These are phyloP conservation scores for Holothuria glaberrima DNA, from an alignment of 35 echinoderm and acorn worm species.

Conservation along the genomic window DNA sequence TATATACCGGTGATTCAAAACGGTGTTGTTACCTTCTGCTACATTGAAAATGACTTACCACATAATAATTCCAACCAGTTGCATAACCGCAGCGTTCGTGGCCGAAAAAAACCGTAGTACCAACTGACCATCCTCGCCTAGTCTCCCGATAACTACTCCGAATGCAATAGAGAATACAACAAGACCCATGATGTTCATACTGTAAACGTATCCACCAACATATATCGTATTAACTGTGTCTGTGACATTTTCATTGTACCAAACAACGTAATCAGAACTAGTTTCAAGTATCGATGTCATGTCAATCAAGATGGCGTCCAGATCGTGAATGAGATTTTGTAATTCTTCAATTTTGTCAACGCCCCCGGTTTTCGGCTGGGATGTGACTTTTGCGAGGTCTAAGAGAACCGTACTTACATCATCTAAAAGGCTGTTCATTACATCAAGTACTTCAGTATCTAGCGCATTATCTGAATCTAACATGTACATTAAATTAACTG, in stretches of 20 bases:
- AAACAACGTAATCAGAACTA: conserved; percentile 61
- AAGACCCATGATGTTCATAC: conserved; percentile 98
- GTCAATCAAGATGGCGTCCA: conserved; percentile 58
- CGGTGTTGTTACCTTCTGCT: not conserved
- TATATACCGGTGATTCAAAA: not conserved
- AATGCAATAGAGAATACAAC: conserved; percentile 94
- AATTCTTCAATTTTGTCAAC: conserved; percentile 52
- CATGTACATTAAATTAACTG: conserved; percentile 77
- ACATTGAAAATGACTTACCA: conserved; percentile 77
- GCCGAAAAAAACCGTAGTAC: conserved; percentile 76
- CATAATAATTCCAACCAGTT: conserved; percentile 88
- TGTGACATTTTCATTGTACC: conserved; percentile 46
- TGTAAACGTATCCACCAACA: conserved; percentile 69
- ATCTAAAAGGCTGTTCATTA: conserved; percentile 62
- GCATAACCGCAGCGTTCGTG: conserved; percentile 85
- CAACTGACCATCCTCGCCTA: conserved; percentile 69
- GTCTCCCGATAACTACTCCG: conserved; percentile 77
- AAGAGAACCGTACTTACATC: conserved; percentile 63
- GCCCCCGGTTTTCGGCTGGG: conserved; percentile 14
- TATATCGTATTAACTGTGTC: conserved; percentile 42
- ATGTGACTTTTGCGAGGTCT: conserved; percentile 50
- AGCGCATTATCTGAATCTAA: conserved; percentile 67
- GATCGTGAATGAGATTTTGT: conserved; percentile 55
- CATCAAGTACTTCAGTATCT: conserved; percentile 55
- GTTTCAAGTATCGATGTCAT: conserved; percentile 57